A percentile compares a stretch with the other conserved stretches of the same genome.
Evolutionary conservation across 2,888 invertebrate species (phyloP).

Genomic region (Rhagonycha lutea): DNA sequence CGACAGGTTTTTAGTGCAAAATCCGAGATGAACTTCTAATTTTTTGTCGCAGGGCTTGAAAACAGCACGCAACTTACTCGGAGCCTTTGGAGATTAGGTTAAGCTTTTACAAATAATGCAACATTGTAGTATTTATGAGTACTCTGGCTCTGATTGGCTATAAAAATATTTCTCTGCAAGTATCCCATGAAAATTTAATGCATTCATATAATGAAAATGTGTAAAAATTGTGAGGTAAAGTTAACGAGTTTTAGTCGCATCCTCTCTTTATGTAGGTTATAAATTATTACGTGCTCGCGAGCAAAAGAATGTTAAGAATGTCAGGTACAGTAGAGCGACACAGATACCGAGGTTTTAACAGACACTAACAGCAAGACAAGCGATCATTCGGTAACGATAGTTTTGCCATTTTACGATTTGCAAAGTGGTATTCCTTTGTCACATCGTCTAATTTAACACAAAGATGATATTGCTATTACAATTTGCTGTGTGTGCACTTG

Average conservation of each 20-base stretch:
- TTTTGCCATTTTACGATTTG: not conserved
- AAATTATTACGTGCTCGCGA: slow-evolving; percentile 13
- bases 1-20: no score
- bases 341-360: slow-evolving; percentile 25
- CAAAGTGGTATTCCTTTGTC: not conserved
- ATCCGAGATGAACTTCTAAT: no score
- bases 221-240: not conserved
- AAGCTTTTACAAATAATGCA: not conserved
- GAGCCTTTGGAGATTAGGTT: not conserved
- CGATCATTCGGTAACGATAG: not conserved
- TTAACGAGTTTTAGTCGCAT: not conserved
- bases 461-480: not conserved
- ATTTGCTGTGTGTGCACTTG: not conserved
- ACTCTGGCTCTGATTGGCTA: not conserved
- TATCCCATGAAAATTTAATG: not conserved
- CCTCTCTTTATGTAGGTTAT: slow-evolving; percentile 23
- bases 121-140: not conserved
- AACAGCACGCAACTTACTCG: no score
- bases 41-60: no score
- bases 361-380: not conserved
- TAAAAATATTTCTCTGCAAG: not conserved
- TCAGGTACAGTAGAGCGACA: slow-evolving; percentile 34
- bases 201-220: not conserved
- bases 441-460: not conserved
- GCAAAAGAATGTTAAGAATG: slow-evolving; percentile 36